Conservation (phyloP, 2,113 vertebrate genomes). For the Pelvicachromis taeniatus region DNA sequence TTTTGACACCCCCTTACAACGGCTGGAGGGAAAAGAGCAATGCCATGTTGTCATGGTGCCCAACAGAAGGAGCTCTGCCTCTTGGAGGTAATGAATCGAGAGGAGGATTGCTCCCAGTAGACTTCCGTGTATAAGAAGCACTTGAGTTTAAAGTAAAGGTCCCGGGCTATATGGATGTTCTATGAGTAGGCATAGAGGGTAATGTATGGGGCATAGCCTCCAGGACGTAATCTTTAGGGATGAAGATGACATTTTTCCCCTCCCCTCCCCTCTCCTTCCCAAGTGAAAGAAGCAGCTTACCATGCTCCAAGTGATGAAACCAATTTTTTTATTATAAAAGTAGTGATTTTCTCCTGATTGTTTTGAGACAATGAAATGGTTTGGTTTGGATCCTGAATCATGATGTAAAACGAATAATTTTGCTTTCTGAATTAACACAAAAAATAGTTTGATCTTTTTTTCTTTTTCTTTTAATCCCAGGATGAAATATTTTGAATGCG, state of each 20-base stretch:
- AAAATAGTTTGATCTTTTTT: neutral
- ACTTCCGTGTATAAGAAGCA: conserved; percentile 48
- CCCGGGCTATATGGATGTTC: conserved; percentile 11
- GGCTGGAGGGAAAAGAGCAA: conserved; percentile 47
- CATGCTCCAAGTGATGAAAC: neutral
- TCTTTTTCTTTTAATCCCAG: too few species aligned
- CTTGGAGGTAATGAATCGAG: conserved; percentile 61
- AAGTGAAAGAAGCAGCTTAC: neutral
- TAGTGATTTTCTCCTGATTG: neutral
- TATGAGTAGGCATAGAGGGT: neutral
- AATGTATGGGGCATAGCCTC: neutral
- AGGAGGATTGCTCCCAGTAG: conserved; percentile 60
- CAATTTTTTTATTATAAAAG: neutral
- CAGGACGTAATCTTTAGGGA: conserved; percentile 15
- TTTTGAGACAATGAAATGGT: neutral
- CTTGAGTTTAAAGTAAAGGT: conserved; percentile 62
- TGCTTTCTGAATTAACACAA: neutral
- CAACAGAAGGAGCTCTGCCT: conserved; percentile 52
- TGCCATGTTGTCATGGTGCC: conserved; percentile 67
- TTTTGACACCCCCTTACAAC: conserved; percentile 27
- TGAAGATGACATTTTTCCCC: neutral
- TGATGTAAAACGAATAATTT: neutral
- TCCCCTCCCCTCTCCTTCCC: neutral
- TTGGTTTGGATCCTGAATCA: neutral
- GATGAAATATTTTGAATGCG: neutral